Evolutionary conservation across 92 coral and sea anemone genomes (phyloP).

Genomic region (Bergia sp.): DNA sequence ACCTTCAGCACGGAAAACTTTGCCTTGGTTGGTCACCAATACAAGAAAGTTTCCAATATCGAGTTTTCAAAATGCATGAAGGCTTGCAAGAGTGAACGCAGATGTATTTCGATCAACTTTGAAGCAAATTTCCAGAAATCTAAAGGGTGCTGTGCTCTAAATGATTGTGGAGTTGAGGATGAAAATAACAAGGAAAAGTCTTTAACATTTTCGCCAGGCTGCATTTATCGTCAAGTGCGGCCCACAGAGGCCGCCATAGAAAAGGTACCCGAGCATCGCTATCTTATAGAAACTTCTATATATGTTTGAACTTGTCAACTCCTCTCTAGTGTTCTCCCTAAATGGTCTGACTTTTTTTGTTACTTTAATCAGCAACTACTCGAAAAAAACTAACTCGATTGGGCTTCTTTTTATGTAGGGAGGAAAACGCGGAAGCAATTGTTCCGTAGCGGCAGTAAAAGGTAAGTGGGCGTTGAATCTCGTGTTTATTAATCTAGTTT

Average conservation of each 20-base stretch:
- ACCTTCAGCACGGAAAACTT: not conserved
- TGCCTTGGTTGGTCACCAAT: not conserved
- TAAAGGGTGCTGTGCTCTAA: constrained; percentile 17
- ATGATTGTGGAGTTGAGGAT: not conserved
- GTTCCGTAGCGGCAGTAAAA: not conserved
- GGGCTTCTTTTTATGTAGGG: not conserved
- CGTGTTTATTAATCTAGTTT: no score
- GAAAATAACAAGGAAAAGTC: not conserved
- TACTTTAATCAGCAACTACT: no score
- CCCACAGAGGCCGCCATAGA: not conserved
- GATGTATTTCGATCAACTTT: constrained; percentile 5
- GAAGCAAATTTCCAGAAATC: not conserved
- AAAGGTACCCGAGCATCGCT: not conserved
- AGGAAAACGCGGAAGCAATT: not conserved
- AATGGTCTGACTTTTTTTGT: not conserved
- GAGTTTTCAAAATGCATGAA: constrained; percentile 7
- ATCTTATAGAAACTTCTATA: no score
- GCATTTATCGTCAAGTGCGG: not conserved
- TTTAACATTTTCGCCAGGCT: not conserved
- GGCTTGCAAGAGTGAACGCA: constrained; percentile 16
- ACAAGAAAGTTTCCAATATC: not conserved
- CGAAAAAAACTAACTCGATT: not conserved
- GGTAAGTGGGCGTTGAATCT: not conserved
- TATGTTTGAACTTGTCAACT: no score
- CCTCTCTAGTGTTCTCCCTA: not conserved